Evolutionary conservation across 1,140 invertebrate species (phyloP).

Genomic region (Drosophila saltans): DNA sequence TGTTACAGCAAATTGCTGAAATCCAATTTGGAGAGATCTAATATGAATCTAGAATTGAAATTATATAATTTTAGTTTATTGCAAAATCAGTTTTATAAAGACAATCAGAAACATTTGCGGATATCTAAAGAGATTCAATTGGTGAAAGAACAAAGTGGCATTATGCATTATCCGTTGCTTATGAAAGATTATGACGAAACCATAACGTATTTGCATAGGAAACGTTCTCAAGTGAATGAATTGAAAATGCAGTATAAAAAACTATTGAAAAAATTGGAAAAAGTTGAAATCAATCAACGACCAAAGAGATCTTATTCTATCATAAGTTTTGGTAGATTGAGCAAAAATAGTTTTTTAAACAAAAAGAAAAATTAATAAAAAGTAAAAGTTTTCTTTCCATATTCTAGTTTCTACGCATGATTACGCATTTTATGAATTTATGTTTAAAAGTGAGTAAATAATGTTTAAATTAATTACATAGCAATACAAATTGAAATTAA

Average conservation of each 20-base stretch:
- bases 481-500: no score
- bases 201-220: background rate
- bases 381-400: background rate
- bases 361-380: background rate
- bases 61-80: background rate
- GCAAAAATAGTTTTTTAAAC: background rate
- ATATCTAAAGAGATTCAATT: background rate
- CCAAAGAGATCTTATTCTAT: no score
- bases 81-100: background rate
- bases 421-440: no score
- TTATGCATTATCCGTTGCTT: conserved; percentile 8
- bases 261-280: background rate
- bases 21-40: background rate
- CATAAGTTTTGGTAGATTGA: background rate
- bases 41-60: background rate
- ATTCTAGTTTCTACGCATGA: no score
- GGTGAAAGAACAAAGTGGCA: conserved; percentile 10
- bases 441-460: no score
- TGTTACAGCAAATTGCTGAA: background rate
- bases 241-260: background rate
- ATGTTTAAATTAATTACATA: no score
- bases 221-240: background rate
- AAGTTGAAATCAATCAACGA: background rate
- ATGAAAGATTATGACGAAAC: background rate
- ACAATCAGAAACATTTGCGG: background rate